Conservation (phyloP, 2,888 invertebrate genomes). For the Tinea pellionella region DNA sequence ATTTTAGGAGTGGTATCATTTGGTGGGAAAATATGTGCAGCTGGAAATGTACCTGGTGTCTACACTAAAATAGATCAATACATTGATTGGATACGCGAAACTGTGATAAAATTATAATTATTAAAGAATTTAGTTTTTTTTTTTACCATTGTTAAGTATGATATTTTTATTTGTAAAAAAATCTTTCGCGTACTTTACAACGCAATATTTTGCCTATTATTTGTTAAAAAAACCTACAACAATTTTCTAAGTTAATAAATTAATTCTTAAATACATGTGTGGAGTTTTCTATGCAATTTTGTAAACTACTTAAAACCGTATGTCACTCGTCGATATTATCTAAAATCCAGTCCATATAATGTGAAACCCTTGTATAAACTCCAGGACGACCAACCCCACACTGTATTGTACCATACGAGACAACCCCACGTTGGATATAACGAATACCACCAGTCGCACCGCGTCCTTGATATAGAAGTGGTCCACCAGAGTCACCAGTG, state of each 20-base stretch:
- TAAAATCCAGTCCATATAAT: slow-evolving; percentile 72
- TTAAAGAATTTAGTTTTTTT: too few relatives aligned
- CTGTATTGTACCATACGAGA: slow-evolving; percentile 64
- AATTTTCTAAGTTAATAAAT: too few relatives aligned
- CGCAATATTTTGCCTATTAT: too few relatives aligned
- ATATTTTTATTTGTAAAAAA: too few relatives aligned
- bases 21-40: slow-evolving; percentile 37
- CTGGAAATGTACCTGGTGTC: slow-evolving; percentile 38
- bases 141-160: too few relatives aligned
- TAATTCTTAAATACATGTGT: too few relatives aligned
- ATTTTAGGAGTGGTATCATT: slow-evolving; percentile 44
- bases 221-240: too few relatives aligned
- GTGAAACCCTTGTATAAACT: slow-evolving; percentile 67
- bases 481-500: slow-evolving; percentile 77
- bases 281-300: too few relatives aligned
- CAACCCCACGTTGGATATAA: slow-evolving; percentile 71
- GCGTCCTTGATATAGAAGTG: slow-evolving; percentile 56
- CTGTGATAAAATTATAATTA: neutral
- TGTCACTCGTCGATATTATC: slow-evolving; percentile 42
- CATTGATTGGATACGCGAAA: slow-evolving; percentile 39
- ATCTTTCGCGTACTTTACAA: too few relatives aligned
- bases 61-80: slow-evolving; percentile 47
- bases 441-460: slow-evolving; percentile 39
- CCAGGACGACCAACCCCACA: slow-evolving; percentile 69
- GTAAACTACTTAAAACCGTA: neutral